Conservation (phyloP, 2,888 invertebrate genomes). For the Odontocolon sp. region DNA sequence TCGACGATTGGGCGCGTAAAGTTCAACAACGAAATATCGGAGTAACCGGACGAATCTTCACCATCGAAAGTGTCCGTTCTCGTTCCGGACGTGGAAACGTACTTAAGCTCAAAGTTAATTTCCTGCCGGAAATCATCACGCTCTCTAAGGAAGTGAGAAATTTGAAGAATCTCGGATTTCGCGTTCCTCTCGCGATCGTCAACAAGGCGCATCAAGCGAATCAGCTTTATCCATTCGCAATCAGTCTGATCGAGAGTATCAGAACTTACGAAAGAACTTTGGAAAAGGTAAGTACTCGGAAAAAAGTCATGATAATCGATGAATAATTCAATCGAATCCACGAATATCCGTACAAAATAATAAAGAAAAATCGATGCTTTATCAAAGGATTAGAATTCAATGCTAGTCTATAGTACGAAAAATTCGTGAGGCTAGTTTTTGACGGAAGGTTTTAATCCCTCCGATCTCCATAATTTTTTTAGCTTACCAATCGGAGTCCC, state of each 20-base stretch:
- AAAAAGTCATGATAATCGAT: too few species aligned
- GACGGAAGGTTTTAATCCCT: constrained; percentile 74
- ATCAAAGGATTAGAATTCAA: constrained; percentile 8
- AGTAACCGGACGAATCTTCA: constrained; percentile 96
- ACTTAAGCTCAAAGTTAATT: constrained; percentile 96
- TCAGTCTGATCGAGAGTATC: constrained; percentile 98
- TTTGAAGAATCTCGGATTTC: constrained; percentile 96
- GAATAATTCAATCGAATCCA: constrained; percentile 10
- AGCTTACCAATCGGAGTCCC: constrained; percentile 80
- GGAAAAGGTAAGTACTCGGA: constrained; percentile 92
- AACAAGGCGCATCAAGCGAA: constrained; percentile 99
- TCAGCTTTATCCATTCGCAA: constrained; percentile 99
- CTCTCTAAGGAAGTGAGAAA: constrained; percentile 99
- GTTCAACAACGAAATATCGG: constrained; percentile 97
- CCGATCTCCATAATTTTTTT: constrained; percentile 76
- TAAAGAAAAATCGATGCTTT: constrained; percentile 12
- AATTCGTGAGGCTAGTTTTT: constrained; percentile 39
- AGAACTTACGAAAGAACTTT: constrained; percentile 98
- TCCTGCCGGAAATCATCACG: constrained; percentile 98
- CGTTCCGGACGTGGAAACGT: constrained; percentile 91
- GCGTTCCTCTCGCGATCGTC: constrained; percentile 98
- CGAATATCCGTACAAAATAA: background rate
- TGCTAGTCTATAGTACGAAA: constrained; percentile 49
- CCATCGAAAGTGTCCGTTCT: constrained; percentile 91
- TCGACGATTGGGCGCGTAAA: constrained; percentile 98